Conservation (phyloP, 2,113 vertebrate species). For the Drymodes brunneopygia region DNA sequence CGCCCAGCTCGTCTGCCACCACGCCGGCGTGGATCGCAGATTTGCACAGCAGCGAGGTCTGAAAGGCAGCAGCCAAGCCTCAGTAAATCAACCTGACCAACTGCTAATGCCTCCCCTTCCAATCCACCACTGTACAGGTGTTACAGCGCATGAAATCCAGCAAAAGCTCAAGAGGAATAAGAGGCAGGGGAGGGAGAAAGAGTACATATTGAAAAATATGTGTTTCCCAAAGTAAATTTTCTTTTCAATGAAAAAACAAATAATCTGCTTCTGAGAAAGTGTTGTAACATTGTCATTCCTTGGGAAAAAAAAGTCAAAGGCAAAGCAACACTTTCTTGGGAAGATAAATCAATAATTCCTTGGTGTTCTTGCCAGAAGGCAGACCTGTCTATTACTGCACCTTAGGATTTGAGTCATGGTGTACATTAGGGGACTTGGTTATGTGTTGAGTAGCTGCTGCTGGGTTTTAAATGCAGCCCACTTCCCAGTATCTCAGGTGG, state of each 20-base stretch:
- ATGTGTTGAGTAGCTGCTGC: background rate
- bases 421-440: background rate
- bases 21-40: conserved; percentile 83
- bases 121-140: accelerated
- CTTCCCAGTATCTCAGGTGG: background rate
- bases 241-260: background rate
- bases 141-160: background rate
- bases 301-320: background rate
- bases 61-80: conserved; percentile 47
- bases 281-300: background rate
- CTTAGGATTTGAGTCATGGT: background rate
- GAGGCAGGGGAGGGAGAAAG: background rate
- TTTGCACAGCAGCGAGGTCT: conserved; percentile 87
- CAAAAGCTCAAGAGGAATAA: background rate
- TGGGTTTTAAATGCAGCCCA: background rate
- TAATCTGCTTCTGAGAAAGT: background rate
- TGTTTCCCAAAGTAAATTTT: accelerated
- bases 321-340: background rate
- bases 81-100: background rate
- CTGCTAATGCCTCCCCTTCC: background rate
- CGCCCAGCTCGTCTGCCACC: conserved; percentile 79
- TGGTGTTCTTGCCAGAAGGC: background rate
- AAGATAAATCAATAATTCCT: background rate
- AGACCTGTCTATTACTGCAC: background rate
- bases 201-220: background rate